Conservation (phyloP, 2,113 vertebrate species). For the Stegostoma tigrinum region DNA sequence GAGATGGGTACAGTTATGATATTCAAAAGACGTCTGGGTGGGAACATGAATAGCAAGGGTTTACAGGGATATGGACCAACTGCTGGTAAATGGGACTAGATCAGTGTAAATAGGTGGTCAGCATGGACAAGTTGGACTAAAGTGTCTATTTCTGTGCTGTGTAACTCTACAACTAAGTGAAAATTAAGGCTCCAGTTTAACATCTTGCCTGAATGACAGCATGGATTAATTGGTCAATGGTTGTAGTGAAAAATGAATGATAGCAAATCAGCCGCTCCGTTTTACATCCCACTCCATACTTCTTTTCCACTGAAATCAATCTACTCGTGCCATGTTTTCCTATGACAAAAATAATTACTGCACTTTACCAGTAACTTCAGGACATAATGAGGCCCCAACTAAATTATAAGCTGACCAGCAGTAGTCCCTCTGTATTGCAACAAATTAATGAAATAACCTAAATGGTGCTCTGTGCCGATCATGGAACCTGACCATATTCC, state of each 20-base stretch:
- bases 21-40: too few relatives aligned
- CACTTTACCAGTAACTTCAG: neutral
- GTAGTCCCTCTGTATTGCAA: neutral
- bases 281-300: neutral
- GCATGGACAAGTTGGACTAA: too few relatives aligned
- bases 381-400: neutral
- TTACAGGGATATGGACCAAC: too few relatives aligned
- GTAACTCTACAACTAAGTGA: too few relatives aligned
- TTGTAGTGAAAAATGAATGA: neutral
- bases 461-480: neutral
- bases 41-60: too few relatives aligned
- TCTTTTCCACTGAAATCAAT: neutral
- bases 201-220: neutral
- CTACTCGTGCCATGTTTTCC: neutral
- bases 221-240: neutral
- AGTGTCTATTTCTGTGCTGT: too few relatives aligned
- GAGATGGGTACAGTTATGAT: too few relatives aligned
- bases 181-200: neutral
- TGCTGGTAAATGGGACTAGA: too few relatives aligned
- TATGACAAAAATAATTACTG: neutral
- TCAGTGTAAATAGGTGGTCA: too few relatives aligned
- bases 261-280: neutral
- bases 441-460: neutral
- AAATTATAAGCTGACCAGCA: neutral
- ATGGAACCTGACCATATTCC: neutral